Conservation (phyloP, 1,140 invertebrate species). For the Drosophila subpulchrella region DNA sequence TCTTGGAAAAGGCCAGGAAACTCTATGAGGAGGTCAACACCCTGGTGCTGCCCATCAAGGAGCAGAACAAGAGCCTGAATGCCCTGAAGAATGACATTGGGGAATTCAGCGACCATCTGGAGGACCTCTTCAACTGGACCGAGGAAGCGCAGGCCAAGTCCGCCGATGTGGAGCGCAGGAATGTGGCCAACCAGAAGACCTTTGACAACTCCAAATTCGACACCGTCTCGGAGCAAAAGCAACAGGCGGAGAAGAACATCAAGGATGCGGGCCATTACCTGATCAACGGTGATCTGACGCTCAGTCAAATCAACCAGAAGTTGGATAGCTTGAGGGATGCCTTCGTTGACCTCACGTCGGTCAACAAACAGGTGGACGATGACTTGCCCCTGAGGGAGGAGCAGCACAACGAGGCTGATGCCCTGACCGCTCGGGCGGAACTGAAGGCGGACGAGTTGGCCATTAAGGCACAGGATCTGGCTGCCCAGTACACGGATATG, state of each 20-base stretch:
- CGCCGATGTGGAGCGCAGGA: conserved; percentile 87
- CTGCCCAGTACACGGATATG: conserved; percentile 71
- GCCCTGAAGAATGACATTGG: conserved; percentile 86
- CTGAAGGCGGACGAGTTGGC: conserved; percentile 50
- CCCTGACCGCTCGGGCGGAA: conserved; percentile 53
- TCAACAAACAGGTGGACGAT: conserved; percentile 67
- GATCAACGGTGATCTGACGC: conserved; percentile 64
- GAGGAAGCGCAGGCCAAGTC: conserved; percentile 87
- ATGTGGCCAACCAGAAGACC: conserved; percentile 86
- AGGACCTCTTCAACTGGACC: conserved; percentile 90
- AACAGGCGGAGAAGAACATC: conserved; percentile 84
- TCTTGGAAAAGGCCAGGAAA: conserved; percentile 87
- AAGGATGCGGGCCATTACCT: conserved; percentile 81
- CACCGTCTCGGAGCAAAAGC: conserved; percentile 84
- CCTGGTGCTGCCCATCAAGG: conserved; percentile 88
- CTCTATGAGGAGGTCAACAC: conserved; percentile 88
- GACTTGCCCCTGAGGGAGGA: conserved; percentile 60
- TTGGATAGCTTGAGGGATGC: conserved; percentile 54
- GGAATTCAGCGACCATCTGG: conserved; percentile 88
- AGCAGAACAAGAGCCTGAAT: conserved; percentile 86
- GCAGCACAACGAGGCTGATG: conserved; percentile 56
- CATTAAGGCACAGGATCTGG: conserved; percentile 53
- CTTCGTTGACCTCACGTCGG: conserved; percentile 49
- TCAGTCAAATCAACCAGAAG: conserved; percentile 64
- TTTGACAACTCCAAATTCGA: conserved; percentile 84